Evolutionary conservation across 1,140 invertebrate species (phyloP), one percentile per base, ranked within the genome.

Genomic region (Bicyclus anynana): DNA sequence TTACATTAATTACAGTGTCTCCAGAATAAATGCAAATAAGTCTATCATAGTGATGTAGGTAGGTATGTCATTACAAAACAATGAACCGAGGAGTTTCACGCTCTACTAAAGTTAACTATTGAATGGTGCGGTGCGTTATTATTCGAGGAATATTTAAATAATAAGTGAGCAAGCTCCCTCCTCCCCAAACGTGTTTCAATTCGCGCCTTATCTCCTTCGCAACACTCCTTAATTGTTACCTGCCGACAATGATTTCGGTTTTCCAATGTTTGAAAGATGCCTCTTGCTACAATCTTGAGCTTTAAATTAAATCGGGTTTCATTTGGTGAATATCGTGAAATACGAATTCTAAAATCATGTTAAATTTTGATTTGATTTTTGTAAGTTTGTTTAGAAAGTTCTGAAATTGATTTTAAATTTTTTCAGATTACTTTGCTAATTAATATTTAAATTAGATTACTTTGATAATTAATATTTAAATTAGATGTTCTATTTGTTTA

Each of bases 141-240:
- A 74, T 69, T 74, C 64, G 67, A 60, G 67, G 72, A 76, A 82
- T 82, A 80, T 84, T 84, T 82, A 84, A 84, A 84, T 84, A 84
- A 84, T 80, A 77, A 84, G 74, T 64, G 59, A 65, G 47, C 17
- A 54, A 44, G n/a, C n/a, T n/a, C n/a, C n/a, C 68, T 68, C 75
- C 72, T 70, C 23, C 70, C 66, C 61, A 63, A 61, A 61, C 66
- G 69, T 63, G 69, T 74, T 72, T 66, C 72, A 76, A 71, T 81
- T 75, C 67, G 23, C 72, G 69, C 63, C 75, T 86, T 86, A 86
- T 86, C 83, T 78, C 65, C 56, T 59, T 53, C 62, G 66, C 53
- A 69, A 67, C 83, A 86, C 73, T 80, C 80, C 67, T 82, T 72
- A 69, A 70, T 57, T 63, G 59, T 59, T 59, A 52, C 64, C 56